These are phyloP conservation scores for Tinea trinotella DNA, from an alignment of 2,888 invertebrate genomes.

Conservation along the genomic window DNA sequence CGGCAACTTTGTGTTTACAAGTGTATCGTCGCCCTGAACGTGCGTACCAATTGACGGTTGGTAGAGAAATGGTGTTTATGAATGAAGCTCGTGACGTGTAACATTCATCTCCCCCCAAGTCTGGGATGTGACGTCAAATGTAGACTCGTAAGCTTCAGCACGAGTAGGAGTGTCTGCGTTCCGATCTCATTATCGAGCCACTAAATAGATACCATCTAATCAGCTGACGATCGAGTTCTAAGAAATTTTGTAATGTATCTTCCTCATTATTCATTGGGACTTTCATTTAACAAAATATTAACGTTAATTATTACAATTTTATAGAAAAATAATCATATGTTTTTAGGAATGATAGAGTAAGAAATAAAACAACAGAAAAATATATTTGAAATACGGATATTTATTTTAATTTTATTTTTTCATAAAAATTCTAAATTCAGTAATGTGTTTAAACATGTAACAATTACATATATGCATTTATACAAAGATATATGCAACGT, in stretches of 20 bases:
- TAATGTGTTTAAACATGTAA: slow-evolving; percentile 74
- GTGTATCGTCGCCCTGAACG: slow-evolving; percentile 28
- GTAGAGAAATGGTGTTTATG: slow-evolving; percentile 51
- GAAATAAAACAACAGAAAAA: slow-evolving; percentile 40
- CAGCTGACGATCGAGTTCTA: slow-evolving; percentile 28
- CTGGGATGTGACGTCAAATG: slow-evolving; percentile 39
- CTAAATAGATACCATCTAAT: slow-evolving; percentile 37
- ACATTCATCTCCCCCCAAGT: slow-evolving; percentile 27
- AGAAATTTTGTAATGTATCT: slow-evolving; percentile 12
- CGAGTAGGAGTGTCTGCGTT: slow-evolving; percentile 43
- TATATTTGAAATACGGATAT: slow-evolving; percentile 74
- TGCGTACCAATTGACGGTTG: slow-evolving; percentile 50
- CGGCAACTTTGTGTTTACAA: slow-evolving; percentile 23
- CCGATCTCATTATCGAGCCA: slow-evolving; percentile 35
- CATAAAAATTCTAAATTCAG: slow-evolving; percentile 74
- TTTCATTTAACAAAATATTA: too few relatives aligned
- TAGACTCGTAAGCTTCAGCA: slow-evolving; percentile 4
- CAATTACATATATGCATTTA: slow-evolving; percentile 74
- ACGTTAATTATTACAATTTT: too few relatives aligned
- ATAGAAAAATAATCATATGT: too few relatives aligned
- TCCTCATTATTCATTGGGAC: too few relatives aligned
- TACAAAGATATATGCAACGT: slow-evolving; percentile 73
- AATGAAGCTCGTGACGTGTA: slow-evolving; percentile 57
- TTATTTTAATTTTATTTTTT: slow-evolving; percentile 70
- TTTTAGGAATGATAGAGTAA: neutral